Base-by-base conservation (phyloP, 2,113 vertebrate species). In the Burhinus bistriatus region DNA sequence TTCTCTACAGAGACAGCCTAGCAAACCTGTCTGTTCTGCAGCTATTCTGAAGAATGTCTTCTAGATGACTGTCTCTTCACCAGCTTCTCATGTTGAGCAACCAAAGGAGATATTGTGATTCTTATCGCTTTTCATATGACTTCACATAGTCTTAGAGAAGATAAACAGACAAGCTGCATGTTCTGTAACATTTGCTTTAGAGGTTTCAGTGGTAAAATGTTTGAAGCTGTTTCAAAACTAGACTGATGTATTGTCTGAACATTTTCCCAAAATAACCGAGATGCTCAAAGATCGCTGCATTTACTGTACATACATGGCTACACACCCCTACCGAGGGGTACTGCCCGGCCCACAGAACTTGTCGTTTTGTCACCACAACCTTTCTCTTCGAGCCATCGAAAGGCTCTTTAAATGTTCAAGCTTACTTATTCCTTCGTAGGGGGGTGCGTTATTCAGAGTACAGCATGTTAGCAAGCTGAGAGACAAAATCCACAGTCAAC, bases 221-320 rank as follows among this genome's bases (percentile, higher is more conserved):
- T 93, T 88, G 62, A 93, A 97, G 84, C 95, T n/a, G 64, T 89
- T 96, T 96, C 95, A 97, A 95, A 93, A 90, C 64, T 89, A 92
- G 96, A 94, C 54, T 65, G 85, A 87, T 58, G 83, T 49, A 92
- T 72, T 91, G 77, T 96, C 92, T 73, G 83, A 95, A 75, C 49
- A 25, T 83, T 78, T 89, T 62, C 96, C 81, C 91, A 75, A 96
- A 94, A 95, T 91, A 96, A 91, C 83, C 36, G 42, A 89, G 70
- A 88, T 82, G 81, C 59, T 62, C 30, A 61, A 87, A 89, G 80
- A 71, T 55, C 34, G 27, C 2, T 86, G 55, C 72, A 64, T 91
- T 87, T 95, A 90, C 94, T 93, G 82, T 64, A 83, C 55, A 3
- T 25, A 52, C 54, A 21, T 25, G 49, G 22, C 49, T 61, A 12